Base-by-base conservation (phyloP, 2,888 invertebrate species). In the Orchestes rusci region DNA sequence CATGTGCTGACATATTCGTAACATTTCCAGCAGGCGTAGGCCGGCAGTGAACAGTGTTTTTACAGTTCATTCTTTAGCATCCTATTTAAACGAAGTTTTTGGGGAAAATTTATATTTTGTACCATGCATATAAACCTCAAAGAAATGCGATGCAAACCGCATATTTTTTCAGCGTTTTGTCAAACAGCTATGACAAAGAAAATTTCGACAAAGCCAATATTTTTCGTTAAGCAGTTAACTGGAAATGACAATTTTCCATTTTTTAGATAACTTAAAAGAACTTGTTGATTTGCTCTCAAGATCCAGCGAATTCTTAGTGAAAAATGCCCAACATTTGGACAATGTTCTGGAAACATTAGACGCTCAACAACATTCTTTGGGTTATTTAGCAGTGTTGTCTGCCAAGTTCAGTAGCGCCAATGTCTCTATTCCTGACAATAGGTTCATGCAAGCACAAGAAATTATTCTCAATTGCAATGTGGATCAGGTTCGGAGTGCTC, bases 291-390 rank as follows among this genome's bases (percentile, higher is more conserved):
- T 80, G 54, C 74, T 89, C 56, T 75, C 73, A 44, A 87, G 89
- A 64, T 85, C 85, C n/a, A 78, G 79, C 41, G 91, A 93, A 48
- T 73, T 85, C 2, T 71, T 94, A 42, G 73, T 82, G 53, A 84
- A 89, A 64, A 90, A 92, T 71, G 79, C 80, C 54, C 82, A 80
- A 53, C 89, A 91, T 63, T 73, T 95, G 55, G 90, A 87, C 64
- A 92, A 85, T 66, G 92, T 93, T 20, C 70, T 95, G 58, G 93
- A 91, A 66, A 92, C 93, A 0, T 73, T 95, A 48, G 89, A 93
- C 65, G 74, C 89, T 45, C 90, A 93, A 61, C 88, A 92, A 62
- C 92, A 95, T 70, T 91, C 93, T 5, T 70, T 94, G 45, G 94
- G 92, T 36, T 83, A 92, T 40, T 70, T 94, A 44, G 88, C 87